Evolutionary conservation across 2,113 vertebrate genomes (phyloP), one percentile per base, ranked within the genome.

Genomic region (Chaetops frenatus): DNA sequence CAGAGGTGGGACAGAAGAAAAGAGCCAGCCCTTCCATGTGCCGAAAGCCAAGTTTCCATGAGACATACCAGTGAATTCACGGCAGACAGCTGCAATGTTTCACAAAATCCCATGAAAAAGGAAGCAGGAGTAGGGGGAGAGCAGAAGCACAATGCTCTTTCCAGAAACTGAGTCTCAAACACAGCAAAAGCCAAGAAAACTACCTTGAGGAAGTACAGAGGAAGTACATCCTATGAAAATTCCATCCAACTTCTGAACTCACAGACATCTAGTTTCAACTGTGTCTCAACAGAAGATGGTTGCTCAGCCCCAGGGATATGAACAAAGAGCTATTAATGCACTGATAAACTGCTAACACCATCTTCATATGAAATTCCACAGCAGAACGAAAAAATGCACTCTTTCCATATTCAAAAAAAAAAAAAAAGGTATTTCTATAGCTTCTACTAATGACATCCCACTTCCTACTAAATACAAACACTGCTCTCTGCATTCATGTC

Each of bases 21-120:
- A 78, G 22, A 83, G 21, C 45, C 3, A 3, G 77, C 58, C 64
- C 15, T 86, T 66, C 72, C 47, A 38, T 5, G 15, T 33, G 38
- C 81, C 64, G 89, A 92, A 94, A 90, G 62, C 78, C 64, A 86
- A 77, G 80, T 96, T 96, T 94, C 94, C 86, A 66, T 86, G 72
- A 0, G 0, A 64, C 0, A 5, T 22, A 54, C 35, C 0, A 1
- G 70, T 81, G 81, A 82, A 74, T 88, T 91, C 17, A 13, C 0
- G 7, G 64, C 81, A 78, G 62, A 70, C 83, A 90, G 93, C 88
- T 96, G 86, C 53, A 66, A 28, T 27, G 24, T 61, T 84, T 95
- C 86, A 94, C 71, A 79, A 93, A 88, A 36, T 72, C 44, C 64
- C 20, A 31, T 23, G 40, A 45, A 90, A 87, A 67, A 76, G 33